Evolutionary conservation across 1,140 invertebrate genomes (phyloP), one percentile per base, ranked within the genome.

Genomic region (Drosophila quadrilineata): DNA sequence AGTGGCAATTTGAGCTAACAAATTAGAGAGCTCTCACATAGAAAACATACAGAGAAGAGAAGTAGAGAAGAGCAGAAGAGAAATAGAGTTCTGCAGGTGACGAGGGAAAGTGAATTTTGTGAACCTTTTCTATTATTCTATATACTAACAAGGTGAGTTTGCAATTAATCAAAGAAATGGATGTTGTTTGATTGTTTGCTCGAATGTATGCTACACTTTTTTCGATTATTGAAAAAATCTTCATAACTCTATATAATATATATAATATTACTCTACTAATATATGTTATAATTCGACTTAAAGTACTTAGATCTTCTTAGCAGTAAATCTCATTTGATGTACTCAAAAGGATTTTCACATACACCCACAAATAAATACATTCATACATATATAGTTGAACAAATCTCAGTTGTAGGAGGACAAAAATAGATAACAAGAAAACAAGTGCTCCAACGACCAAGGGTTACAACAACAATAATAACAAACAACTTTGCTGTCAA

Each of bases 21-120:
- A 68, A 63, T 54, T 62, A 33, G 59, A 40, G 29, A 33, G 41
- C 26, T 16, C 8, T 14, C 14, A 45, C 28, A 28, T 22, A 22
- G 26, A 46, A 56, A 63, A 56, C n/a, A n/a, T n/a, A n/a, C n/a
- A n/a, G n/a, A n/a, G n/a, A n/a, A n/a, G n/a, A n/a, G n/a, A n/a
- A n/a, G n/a, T n/a, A n/a, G n/a, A n/a, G n/a, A n/a, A n/a, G n/a
- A n/a, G n/a, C n/a, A n/a, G n/a, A n/a, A n/a, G n/a, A n/a, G n/a
- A n/a, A n/a, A n/a, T n/a, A n/a, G 50, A 59, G 66, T 71, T 43
- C 59, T 21, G 6, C 66, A 75, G 72, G 72, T 75, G 53, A 65
- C 16, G n/a, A n/a, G n/a, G n/a, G n/a, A n/a, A n/a, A n/a, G n/a
- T n/a, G n/a, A n/a, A n/a, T n/a, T n/a, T n/a, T n/a, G n/a, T n/a